Evolutionary conservation across 1,140 invertebrate species (phyloP), one percentile per base, ranked within the genome.

Genomic region (Oryctes rhinoceros): DNA sequence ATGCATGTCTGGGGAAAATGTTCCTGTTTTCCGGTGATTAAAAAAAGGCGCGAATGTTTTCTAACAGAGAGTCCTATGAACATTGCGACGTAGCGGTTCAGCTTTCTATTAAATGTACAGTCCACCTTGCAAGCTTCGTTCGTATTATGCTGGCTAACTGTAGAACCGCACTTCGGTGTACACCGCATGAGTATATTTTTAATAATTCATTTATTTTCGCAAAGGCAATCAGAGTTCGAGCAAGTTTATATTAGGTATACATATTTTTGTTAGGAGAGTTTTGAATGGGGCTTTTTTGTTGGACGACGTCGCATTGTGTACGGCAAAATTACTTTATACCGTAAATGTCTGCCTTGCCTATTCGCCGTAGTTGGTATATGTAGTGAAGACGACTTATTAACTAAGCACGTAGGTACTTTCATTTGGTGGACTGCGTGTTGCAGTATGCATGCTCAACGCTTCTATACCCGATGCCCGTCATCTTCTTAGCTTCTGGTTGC

Each of bases 181-280:
- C 80, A 76, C 35, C 77, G 39, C 74, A 78, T 76, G 79, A 62
- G 77, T 79, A 81, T 83, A 71, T 71, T 71, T 83, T 84, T 83
- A 83, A 84, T 84, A 83, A 82, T 84, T 84, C 80, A 84, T 84
- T 83, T 83, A 84, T 82, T 83, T 83, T 81, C 81, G 81, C 81
- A 81, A 82, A 82, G 81, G 84, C 83, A 84, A 84, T 84, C 81
- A 84, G 47, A 81, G 82, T 82, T 82, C 78, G 79, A 80, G 83
- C 82, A 83, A 84, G 81, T 81, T 84, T 71, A 71, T 71, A 71
- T 71, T 71, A 71, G 80, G 82, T 83, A 83, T 30, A 30, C 24
- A 30, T 82, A 82, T 83, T 82, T 84, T 83, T 83, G 83, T 82
- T 81, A 80, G 80, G 81, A 35, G 65, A 71, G 79, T 71, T 82